Conservation (phyloP, 1,140 invertebrate genomes). For the Neodiprion virginianus region DNA sequence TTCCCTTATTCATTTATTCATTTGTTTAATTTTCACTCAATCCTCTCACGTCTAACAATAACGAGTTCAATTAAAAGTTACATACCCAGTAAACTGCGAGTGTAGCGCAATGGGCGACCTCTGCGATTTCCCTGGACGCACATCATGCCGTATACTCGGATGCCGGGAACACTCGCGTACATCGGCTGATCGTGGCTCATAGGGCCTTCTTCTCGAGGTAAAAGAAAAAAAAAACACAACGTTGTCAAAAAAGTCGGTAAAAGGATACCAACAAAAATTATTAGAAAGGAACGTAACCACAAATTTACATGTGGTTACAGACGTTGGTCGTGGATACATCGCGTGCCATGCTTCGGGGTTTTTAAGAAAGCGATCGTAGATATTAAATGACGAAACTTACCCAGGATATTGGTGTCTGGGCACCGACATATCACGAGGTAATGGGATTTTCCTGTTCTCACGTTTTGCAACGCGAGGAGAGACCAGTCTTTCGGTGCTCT, state of each 20-base stretch:
- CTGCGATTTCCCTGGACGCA: conserved; percentile 71
- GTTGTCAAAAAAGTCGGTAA: conserved; percentile 13
- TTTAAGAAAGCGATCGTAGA: background rate
- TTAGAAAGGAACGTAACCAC: background rate
- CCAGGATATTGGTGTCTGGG: conserved; percentile 81
- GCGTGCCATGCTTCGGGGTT: background rate
- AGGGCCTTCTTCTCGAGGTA: conserved; percentile 75
- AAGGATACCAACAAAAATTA: background rate
- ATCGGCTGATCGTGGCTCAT: conserved; percentile 93
- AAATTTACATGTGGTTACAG: background rate
- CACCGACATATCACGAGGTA: conserved; percentile 93
- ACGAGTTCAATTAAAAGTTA: conserved; percentile 16
- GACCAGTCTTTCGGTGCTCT: conserved; percentile 90
- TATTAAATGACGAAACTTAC: conserved; percentile 60
- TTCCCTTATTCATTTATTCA: background rate
- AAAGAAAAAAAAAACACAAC: conserved; percentile 23
- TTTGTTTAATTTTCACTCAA: too few species aligned
- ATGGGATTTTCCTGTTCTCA: conserved; percentile 91
- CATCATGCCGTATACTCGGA: conserved; percentile 93
- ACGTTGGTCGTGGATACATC: background rate
- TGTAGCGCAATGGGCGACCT: conserved; percentile 59
- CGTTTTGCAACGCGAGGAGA: conserved; percentile 87
- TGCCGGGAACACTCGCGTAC: conserved; percentile 91
- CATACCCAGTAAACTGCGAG: conserved; percentile 57
- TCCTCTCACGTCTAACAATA: too few species aligned